These are phyloP conservation scores for Oreonectes daqikongensis DNA, from an alignment of 2,797 vertebrate genomes.

Conservation along the genomic window DNA sequence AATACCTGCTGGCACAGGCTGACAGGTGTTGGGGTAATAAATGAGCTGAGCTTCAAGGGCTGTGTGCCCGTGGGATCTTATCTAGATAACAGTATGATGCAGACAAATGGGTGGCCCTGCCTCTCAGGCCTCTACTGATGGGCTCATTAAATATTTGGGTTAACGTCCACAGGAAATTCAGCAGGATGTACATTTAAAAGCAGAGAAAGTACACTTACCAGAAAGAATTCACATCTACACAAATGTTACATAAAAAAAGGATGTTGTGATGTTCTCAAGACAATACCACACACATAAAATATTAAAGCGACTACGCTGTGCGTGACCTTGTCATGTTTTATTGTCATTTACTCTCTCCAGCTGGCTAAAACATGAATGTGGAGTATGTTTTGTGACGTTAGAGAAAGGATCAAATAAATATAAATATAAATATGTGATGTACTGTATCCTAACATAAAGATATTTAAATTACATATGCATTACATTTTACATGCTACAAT, in stretches of 20 bases:
- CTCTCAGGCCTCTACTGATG: slow-evolving; percentile 40
- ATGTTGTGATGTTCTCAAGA: neutral
- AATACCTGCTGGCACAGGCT: slow-evolving; percentile 16
- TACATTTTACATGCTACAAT: too few relatives aligned
- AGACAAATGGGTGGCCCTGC: slow-evolving; percentile 43
- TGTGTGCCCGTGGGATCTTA: slow-evolving; percentile 22
- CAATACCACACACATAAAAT: neutral
- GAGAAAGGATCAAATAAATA: too few relatives aligned
- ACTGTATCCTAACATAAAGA: too few relatives aligned
- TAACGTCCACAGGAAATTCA: slow-evolving; percentile 1
- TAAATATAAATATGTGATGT: too few relatives aligned
- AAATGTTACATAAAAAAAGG: neutral
- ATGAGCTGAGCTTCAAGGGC: slow-evolving; percentile 15
- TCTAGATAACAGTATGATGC: slow-evolving; percentile 39
- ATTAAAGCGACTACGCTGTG: neutral
- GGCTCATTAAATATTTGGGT: slow-evolving; percentile 45
- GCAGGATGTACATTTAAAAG: slow-evolving; percentile 18
- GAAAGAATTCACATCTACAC: neutral
- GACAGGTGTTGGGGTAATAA: slow-evolving; percentile 45
- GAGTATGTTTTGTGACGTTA: neutral
- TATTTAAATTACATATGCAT: too few relatives aligned
- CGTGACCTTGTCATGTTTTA: neutral
- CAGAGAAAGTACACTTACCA: neutral
- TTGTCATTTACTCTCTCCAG: neutral
- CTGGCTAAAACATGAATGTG: neutral